Conservation (phyloP, 2,113 vertebrate species). For the Coracopsis vasa region DNA sequence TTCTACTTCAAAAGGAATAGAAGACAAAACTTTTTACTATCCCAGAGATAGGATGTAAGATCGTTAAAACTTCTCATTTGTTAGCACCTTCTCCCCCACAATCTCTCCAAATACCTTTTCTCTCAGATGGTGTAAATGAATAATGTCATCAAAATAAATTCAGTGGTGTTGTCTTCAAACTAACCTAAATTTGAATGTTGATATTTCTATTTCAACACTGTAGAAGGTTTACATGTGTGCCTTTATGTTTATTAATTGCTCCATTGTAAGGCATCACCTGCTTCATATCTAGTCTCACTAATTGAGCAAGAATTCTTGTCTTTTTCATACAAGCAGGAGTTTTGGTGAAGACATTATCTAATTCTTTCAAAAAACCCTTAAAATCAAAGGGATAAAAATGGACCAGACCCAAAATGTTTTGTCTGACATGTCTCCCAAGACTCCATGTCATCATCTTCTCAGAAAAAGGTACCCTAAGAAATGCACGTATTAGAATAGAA, state of each 20-base stretch:
- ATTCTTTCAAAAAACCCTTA: neutral
- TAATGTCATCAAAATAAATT: neutral
- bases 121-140: neutral
- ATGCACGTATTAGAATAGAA: neutral
- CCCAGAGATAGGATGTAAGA: neutral
- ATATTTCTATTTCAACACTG: neutral
- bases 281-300: neutral
- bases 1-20: neutral
- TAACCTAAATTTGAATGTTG: neutral
- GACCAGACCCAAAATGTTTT: neutral
- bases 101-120: neutral
- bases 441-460: neutral
- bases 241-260: neutral
- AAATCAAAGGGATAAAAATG: neutral
- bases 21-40: neutral
- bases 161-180: neutral
- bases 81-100: neutral
- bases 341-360: neutral
- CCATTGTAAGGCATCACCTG: neutral
- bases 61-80: neutral
- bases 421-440: neutral
- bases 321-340: neutral
- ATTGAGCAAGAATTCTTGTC: neutral
- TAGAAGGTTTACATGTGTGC: neutral
- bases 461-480: neutral